phyloP scores from a whole-genome alignment of 2,888 invertebrate species.

The Eucriotettix oculatus region DNA sequence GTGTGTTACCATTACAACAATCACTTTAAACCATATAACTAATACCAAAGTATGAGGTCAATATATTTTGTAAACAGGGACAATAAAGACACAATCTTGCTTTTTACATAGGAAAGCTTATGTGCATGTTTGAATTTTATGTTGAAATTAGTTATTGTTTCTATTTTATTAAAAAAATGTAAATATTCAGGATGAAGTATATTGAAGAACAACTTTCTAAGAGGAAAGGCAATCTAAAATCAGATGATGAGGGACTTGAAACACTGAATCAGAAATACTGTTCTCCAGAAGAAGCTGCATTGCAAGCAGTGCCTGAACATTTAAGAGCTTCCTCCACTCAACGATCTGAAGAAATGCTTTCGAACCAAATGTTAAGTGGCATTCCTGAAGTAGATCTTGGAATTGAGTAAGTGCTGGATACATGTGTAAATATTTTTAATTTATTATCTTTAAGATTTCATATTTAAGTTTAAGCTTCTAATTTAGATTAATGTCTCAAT shows the following conservation, averaged over 20 bases:
- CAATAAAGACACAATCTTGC: too few species aligned
- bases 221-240: slow-evolving; percentile 45
- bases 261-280: slow-evolving; percentile 40
- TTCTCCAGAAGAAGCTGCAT: slow-evolving; percentile 78
- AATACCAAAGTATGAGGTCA: too few species aligned
- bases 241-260: slow-evolving; percentile 32
- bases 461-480: too few species aligned
- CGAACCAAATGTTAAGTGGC: slow-evolving; percentile 98
- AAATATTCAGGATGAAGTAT: slow-evolving; percentile 45
- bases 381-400: slow-evolving; percentile 99
- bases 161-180: neutral
- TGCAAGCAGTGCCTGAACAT: slow-evolving; percentile 79
- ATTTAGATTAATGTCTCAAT: too few species aligned
- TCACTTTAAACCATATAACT: too few species aligned
- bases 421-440: too few species aligned
- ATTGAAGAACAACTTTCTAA: slow-evolving; percentile 79
- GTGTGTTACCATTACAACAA: too few species aligned
- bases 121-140: too few species aligned
- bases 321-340: slow-evolving; percentile 71
- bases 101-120: too few species aligned
- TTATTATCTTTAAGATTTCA: too few species aligned
- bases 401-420: slow-evolving; percentile 51
- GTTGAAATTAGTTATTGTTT: too few species aligned
- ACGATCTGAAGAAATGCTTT: slow-evolving; percentile 94
- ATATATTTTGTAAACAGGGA: too few species aligned